Conservation (phyloP, 2,888 invertebrate species). For the Andrena haemorrhoa region DNA sequence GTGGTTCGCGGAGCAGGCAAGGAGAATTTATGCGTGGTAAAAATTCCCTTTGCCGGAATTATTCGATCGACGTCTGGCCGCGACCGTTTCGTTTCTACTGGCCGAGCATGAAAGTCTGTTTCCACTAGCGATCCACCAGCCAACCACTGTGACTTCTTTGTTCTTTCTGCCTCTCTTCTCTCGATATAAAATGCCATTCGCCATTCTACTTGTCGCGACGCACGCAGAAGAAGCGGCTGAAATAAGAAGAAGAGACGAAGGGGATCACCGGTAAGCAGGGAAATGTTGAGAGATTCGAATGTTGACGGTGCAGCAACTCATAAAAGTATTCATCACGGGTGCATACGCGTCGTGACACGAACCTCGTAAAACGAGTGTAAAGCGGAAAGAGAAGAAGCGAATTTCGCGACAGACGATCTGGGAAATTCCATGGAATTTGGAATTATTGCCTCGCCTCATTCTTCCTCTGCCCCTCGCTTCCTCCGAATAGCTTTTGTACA, state of each 20-base stretch:
- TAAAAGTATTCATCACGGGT: neutral
- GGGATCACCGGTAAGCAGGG: neutral
- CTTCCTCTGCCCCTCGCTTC: neutral
- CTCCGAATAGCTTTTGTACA: neutral
- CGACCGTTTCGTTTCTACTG: neutral
- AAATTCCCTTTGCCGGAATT: slow-evolving; percentile 38
- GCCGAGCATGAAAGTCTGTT: slow-evolving; percentile 13
- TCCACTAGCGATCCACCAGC: neutral
- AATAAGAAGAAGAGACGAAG: neutral
- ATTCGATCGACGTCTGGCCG: slow-evolving; percentile 23
- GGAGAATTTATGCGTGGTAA: neutral
- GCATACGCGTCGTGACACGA: neutral
- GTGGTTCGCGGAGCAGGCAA: neutral
- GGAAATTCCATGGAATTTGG: slow-evolving; percentile 26
- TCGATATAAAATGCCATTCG: slow-evolving; percentile 14
- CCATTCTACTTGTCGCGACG: neutral
- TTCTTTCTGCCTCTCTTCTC: neutral
- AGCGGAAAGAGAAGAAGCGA: neutral
- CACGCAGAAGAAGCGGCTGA: neutral
- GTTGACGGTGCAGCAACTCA: too few species aligned
- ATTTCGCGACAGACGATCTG: neutral
- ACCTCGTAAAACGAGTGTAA: slow-evolving; percentile 14
- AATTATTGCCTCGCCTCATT: neutral
- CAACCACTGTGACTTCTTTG: neutral
- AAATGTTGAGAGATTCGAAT: neutral